Evolutionary conservation across 2,888 invertebrate genomes (phyloP).

Genomic region (Chymomyza procnemis): DNA sequence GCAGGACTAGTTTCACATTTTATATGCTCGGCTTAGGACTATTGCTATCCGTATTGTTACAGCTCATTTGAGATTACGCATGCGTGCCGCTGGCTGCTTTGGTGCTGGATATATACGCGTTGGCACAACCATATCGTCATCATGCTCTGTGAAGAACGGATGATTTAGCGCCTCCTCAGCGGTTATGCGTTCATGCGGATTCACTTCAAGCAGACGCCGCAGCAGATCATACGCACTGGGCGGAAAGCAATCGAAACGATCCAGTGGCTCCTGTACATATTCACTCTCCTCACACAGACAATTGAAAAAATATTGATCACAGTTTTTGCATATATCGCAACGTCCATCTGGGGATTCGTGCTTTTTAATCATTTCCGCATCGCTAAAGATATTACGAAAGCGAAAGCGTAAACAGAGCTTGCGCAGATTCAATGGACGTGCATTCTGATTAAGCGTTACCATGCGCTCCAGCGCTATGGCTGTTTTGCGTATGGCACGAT

Average conservation of each 20-base stretch:
- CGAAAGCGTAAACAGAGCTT: constrained; percentile 79
- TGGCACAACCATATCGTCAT: background rate
- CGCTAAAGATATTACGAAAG: constrained; percentile 74
- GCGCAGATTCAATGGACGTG: constrained; percentile 79
- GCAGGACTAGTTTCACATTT: constrained; percentile 34
- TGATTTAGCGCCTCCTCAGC: constrained; percentile 87
- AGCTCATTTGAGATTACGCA: constrained; percentile 31
- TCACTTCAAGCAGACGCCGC: constrained; percentile 85
- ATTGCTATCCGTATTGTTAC: too few relatives aligned
- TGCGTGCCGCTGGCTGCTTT: constrained; percentile 34
- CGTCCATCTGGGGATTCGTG: constrained; percentile 64
- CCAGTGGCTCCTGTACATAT: constrained; percentile 69
- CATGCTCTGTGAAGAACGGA: constrained; percentile 82
- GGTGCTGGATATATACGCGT: background rate
- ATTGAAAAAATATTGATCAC: constrained; percentile 77
- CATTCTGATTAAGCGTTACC: constrained; percentile 80
- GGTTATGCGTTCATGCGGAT: constrained; percentile 86
- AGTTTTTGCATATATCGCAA: constrained; percentile 76
- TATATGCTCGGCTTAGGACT: too few relatives aligned
- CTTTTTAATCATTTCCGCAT: constrained; percentile 65
- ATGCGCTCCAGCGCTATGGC: constrained; percentile 83
- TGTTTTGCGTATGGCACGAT: constrained; percentile 83
- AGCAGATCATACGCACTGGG: constrained; percentile 87
- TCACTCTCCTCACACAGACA: constrained; percentile 77
- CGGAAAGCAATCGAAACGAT: constrained; percentile 81